Base-by-base conservation (phyloP, 2,113 vertebrate genomes). In the Hemibagrus wyckioides region DNA sequence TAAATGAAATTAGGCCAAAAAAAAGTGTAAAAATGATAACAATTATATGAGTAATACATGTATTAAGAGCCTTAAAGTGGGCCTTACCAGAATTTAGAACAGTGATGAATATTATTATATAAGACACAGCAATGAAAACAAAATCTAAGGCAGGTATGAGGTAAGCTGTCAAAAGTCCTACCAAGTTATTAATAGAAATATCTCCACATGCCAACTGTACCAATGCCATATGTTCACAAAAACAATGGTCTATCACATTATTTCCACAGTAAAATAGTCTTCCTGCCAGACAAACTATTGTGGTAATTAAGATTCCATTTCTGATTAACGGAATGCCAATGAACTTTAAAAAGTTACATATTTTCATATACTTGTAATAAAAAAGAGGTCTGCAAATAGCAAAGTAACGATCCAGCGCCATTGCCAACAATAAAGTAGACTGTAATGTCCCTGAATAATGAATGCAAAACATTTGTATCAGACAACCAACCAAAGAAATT, bases 141-240 rank as follows among this genome's bases (percentile, higher is more conserved):
- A 73, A 80, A 84, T 90, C 87, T 73, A 54, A 11, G 19, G 33
- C 10, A 67, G 82, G 73, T 39, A 90, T 28, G 5, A 77, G 15
- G 23, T 89, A 85, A 54, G 67, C 50, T 23, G 63, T 1, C 0
- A 85, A 41, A 33, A 93, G 90, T 2, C 92, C 93, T 57, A 92
- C 83, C 0, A 89, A 85, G 82, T 91, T 92, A 50, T 93, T 90
- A 11, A 88, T 85, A 15, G 90, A 89, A 21, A 87, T 86, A 25
- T 93, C 89, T n/a, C 89, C 92, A 11, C 92, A 93, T 28, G 91
- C 91, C 69, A 94, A 90, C 71, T 90, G 92, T 90, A 92, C 90
- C 48, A 93, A 88, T 39, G 91, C 93, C 92, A 91, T 91, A 80
- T 93, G 93, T 63, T 94, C 93, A 85, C 92, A 92, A 39, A 90